Evolutionary conservation across 2,888 invertebrate genomes (phyloP).

Genomic region (Petrophora chlorosata): DNA sequence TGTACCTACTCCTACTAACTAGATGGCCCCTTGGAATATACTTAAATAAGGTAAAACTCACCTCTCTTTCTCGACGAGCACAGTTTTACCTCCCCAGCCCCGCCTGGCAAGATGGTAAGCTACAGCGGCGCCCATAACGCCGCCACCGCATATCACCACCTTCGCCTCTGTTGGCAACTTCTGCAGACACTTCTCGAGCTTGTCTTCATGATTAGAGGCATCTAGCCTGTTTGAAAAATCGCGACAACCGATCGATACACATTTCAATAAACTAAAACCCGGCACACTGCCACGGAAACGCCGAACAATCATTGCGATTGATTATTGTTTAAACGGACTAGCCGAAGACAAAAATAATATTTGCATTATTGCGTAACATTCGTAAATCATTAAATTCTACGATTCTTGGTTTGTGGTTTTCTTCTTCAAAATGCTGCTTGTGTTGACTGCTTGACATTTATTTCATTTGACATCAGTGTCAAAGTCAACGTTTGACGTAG

Average conservation of each 20-base stretch:
- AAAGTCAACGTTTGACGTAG: too few relatives aligned
- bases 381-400: too few relatives aligned
- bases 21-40: too few relatives aligned
- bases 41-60: conserved; percentile 57
- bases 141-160: conserved; percentile 96
- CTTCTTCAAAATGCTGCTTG: too few relatives aligned
- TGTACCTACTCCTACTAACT: too few relatives aligned
- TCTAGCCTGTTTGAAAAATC: conserved; percentile 55
- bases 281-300: background rate
- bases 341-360: background rate
- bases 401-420: too few relatives aligned
- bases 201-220: conserved; percentile 61
- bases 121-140: conserved; percentile 95
- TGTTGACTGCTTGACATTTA: too few relatives aligned
- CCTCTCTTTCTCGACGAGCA: conserved; percentile 94
- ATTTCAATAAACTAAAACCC: conserved; percentile 6
- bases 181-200: conserved; percentile 60
- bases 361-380: too few relatives aligned
- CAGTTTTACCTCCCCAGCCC: conserved; percentile 92
- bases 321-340: background rate
- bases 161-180: conserved; percentile 79
- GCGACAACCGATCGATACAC: conserved; percentile 25
- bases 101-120: conserved; percentile 93
- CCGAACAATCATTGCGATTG: conserved; percentile 3
- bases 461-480: too few relatives aligned